These are phyloP conservation scores for Ondatra zibethicus DNA, from an alignment of 2,113 vertebrate species.

Conservation along the genomic window DNA sequence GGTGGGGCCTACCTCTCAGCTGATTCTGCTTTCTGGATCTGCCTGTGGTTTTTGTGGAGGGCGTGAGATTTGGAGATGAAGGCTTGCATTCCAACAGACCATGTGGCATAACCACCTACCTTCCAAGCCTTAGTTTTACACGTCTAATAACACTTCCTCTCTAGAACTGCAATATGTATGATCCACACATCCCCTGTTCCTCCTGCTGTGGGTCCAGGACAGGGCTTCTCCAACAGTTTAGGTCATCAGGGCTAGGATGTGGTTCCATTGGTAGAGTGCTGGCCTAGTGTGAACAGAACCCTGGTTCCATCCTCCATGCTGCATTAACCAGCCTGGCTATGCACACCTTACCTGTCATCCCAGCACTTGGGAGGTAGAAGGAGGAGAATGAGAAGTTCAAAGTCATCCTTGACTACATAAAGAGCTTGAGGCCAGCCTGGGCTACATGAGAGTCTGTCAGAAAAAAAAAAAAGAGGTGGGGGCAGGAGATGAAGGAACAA, in stretches of 20 bases:
- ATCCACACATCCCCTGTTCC: neutral
- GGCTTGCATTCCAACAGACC: neutral
- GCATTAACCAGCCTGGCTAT: neutral
- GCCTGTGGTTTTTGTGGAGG: neutral
- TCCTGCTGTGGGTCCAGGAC: neutral
- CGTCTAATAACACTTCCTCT: neutral
- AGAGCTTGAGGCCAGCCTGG: neutral
- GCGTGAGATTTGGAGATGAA: neutral
- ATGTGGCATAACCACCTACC: neutral
- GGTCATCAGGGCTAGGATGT: too few species aligned
- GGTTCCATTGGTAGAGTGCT: neutral
- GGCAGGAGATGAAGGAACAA: neutral
- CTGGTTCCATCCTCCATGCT: too few species aligned
- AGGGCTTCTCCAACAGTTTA: neutral
- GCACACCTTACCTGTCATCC: neutral
- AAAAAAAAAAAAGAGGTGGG: fast-evolving
- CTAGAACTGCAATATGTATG: neutral
- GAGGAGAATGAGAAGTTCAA: neutral
- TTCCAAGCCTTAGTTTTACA: neutral
- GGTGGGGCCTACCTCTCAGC: neutral
- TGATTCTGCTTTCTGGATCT: neutral
- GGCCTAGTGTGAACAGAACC: neutral
- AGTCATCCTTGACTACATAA: neutral
- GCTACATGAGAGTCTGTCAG: neutral
- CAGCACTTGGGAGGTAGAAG: neutral